phyloP scores from a whole-genome alignment of 2,113 vertebrate genomes.

The Ictidomys tridecemlineatus region DNA sequence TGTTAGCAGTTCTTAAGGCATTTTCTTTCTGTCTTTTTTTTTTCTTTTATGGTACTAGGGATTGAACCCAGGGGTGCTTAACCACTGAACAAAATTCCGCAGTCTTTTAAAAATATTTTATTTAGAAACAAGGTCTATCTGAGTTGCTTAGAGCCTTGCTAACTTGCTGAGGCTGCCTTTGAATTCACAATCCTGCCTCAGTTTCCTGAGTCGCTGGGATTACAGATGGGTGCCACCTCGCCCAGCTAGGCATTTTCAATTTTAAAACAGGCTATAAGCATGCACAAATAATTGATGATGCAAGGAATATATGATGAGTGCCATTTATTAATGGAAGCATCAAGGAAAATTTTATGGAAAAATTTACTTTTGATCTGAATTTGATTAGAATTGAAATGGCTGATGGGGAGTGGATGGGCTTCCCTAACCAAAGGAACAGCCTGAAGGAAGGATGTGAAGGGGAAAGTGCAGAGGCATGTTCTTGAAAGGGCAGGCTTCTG shows the following conservation, averaged over 20 bases:
- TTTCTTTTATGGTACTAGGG: no score
- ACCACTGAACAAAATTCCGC: no score
- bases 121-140: no score
- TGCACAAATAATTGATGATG: background rate
- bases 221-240: no score
- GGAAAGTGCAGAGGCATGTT: background rate
- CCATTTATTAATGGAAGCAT: background rate
- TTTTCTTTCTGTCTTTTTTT: no score
- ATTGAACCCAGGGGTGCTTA: no score
- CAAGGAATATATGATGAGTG: background rate
- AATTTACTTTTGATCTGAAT: slow-evolving; percentile 56
- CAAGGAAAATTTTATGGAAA: background rate
- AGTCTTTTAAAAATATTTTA: no score
- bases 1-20: background rate
- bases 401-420: background rate
- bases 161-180: no score
- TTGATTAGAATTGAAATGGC: slow-evolving; percentile 9
- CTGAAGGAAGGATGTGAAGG: background rate
- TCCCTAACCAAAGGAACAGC: background rate
- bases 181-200: no score
- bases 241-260: background rate
- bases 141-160: no score
- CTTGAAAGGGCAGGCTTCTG: background rate
- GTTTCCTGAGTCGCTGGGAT: no score
- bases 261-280: slow-evolving; percentile 5